A percentile compares a stretch with the other conserved stretches of the same genome.
Conservation (phyloP, 2,888 invertebrate genomes). For the Drosophila siamana region DNA sequence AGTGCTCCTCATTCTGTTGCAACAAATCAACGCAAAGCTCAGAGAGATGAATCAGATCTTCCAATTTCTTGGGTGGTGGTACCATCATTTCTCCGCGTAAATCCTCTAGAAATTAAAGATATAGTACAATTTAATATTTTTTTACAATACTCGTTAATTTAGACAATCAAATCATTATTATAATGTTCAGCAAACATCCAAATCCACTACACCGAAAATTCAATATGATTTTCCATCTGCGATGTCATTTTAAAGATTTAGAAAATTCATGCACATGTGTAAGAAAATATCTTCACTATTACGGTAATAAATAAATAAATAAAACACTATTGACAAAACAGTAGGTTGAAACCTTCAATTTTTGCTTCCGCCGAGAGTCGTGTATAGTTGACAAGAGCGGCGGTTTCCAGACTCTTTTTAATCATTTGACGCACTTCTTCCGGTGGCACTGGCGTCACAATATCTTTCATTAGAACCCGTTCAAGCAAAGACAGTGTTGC, state of each 20-base stretch:
- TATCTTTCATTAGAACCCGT: conserved; percentile 99
- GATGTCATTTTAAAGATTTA: too few species aligned
- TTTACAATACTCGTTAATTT: not conserved
- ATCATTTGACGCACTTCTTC: conserved; percentile 98
- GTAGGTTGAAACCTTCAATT: conserved; percentile 91
- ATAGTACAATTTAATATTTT: not conserved
- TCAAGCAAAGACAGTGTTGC: conserved; percentile 98
- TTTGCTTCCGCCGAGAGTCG: conserved; percentile 98
- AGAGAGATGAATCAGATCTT: conserved; percentile 98
- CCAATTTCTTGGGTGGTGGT: conserved; percentile 95
- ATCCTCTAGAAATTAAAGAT: conserved; percentile 88
- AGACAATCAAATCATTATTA: not conserved
- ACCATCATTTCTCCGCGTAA: conserved; percentile 92
- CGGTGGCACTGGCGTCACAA: conserved; percentile 97
- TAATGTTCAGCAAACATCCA: too few species aligned
- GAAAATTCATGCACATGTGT: too few species aligned
- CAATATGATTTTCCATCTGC: too few species aligned
- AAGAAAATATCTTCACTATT: too few species aligned
- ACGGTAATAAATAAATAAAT: not conserved
- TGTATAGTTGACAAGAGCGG: conserved; percentile 98
- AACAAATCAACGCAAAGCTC: conserved; percentile 99
- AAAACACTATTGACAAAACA: not conserved
- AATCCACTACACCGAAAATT: too few species aligned
- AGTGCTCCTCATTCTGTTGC: conserved; percentile 99
- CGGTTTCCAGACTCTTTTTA: conserved; percentile 98